Evolutionary conservation across 2,797 vertebrate genomes (phyloP), one percentile per base, ranked within the genome.

Genomic region (Mormyrops attenuatus): DNA sequence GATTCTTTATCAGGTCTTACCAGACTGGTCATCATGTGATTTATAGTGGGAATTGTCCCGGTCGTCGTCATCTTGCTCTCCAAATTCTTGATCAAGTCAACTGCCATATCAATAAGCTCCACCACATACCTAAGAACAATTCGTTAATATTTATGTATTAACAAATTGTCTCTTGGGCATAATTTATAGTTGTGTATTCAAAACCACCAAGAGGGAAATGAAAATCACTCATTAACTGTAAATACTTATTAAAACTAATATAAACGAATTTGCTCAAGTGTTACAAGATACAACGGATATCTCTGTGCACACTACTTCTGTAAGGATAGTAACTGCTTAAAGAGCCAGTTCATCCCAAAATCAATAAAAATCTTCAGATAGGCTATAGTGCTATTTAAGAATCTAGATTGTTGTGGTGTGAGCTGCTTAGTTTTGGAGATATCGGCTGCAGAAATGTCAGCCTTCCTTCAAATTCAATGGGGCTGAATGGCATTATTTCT

Each of bases 41-140:
- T 87, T 5, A 92, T 34, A 4, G 60, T 0, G 13, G 91, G 92
- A 88, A 92, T 89, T 20, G 88, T 91, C 20, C 87, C 90, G 5
- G 94, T 91, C 0, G 90, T 90, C 26, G 86, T 89, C 88, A 95
- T 88, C 85, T 95, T 95, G 90, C 91, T 92, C 88, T 96, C 95
- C 90, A 96, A 92, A 77, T 92, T 93, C 90, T 94, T 90, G 0
- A 96, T 93, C 88, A 95, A 94, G 88, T 95, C 94, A 89, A 94
- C 88, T 84, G 93, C 90, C 93, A 95, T 91, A 73, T 77, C 73
- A 53, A 96, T 88, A 0, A 93, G 87, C 3, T 95, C 93, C 88
- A 96, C 94, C 91, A 96, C 93, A 0, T 90, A 94, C 89, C 96
- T 96, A 88, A 91, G 30, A 17, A 80, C 50, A 44, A 7, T 22